Evolutionary conservation across 1,140 invertebrate genomes (phyloP).

Genomic region (Cardiocondyla obscurior): DNA sequence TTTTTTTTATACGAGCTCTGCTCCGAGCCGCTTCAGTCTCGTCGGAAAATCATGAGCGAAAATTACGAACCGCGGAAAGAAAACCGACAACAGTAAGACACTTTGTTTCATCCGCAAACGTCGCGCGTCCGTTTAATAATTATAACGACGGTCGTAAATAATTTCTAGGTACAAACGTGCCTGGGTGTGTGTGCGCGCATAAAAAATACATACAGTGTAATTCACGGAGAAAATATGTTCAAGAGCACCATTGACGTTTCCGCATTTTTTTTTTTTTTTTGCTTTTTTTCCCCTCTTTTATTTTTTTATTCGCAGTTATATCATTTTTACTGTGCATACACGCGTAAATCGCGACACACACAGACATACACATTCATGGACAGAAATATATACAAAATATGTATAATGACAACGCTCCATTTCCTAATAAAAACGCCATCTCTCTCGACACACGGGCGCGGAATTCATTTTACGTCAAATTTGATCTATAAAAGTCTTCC

Average conservation of each 20-base stretch:
- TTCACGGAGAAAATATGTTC: conserved; percentile 8
- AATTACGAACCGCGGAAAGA: background rate
- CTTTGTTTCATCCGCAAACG: background rate
- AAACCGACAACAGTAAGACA: background rate
- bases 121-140: conserved; percentile 23
- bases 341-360: background rate
- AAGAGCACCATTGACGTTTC: conserved; percentile 14
- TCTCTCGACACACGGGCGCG: conserved; percentile 3
- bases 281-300: no score
- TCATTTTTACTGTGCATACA: conserved; percentile 3
- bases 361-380: background rate
- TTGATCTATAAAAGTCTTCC: conserved; percentile 78
- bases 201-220: background rate
- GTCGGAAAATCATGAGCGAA: background rate
- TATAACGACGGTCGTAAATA: conserved; percentile 12
- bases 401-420: conserved; percentile 1
- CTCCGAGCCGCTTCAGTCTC: background rate
- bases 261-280: no score
- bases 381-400: background rate
- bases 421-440: conserved; percentile 6
- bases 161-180: background rate
- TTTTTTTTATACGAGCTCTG: background rate
- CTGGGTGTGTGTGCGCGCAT: background rate
- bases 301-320: conserved; percentile 23
- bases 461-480: conserved; percentile 63